phyloP scores from a whole-genome alignment of 2,888 invertebrate species.

The Tridacna gigas region DNA sequence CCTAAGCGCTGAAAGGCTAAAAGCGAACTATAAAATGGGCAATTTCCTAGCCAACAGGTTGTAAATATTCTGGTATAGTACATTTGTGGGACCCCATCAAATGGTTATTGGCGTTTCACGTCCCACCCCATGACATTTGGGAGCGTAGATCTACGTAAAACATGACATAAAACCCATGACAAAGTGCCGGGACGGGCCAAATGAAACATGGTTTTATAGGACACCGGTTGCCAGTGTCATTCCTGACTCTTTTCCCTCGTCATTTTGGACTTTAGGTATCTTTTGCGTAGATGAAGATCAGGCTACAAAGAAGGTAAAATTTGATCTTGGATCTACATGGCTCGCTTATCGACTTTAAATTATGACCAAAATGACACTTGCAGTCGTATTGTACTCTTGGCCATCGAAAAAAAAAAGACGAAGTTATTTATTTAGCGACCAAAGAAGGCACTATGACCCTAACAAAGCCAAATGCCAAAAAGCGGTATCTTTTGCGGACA shows the following conservation, averaged over 20 bases:
- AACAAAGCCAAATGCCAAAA: too few relatives aligned
- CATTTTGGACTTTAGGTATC: too few relatives aligned
- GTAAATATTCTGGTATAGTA: conserved; percentile 8
- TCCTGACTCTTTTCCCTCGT: neutral
- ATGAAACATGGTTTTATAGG: conserved; percentile 6
- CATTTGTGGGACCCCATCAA: conserved; percentile 15
- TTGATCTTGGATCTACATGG: too few relatives aligned
- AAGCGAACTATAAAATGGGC: conserved; percentile 10
- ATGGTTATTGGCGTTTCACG: neutral
- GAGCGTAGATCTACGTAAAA: neutral
- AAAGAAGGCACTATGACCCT: too few relatives aligned
- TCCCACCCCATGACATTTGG: conserved; percentile 19
- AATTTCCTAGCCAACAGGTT: neutral
- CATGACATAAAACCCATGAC: conserved; percentile 21
- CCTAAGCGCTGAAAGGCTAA: neutral
- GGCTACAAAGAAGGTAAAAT: too few relatives aligned
- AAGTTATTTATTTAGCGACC: too few relatives aligned
- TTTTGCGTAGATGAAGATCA: too few relatives aligned
- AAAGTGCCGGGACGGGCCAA: neutral
- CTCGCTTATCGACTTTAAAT: too few relatives aligned
- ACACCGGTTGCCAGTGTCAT: neutral
- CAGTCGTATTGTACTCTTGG: too few relatives aligned
- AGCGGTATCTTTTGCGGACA: too few relatives aligned
- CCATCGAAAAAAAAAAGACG: too few relatives aligned
- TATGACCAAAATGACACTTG: too few relatives aligned